Evolutionary conservation across 2,888 invertebrate species (phyloP).

Genomic region (Caenorhabditis japonica): DNA sequence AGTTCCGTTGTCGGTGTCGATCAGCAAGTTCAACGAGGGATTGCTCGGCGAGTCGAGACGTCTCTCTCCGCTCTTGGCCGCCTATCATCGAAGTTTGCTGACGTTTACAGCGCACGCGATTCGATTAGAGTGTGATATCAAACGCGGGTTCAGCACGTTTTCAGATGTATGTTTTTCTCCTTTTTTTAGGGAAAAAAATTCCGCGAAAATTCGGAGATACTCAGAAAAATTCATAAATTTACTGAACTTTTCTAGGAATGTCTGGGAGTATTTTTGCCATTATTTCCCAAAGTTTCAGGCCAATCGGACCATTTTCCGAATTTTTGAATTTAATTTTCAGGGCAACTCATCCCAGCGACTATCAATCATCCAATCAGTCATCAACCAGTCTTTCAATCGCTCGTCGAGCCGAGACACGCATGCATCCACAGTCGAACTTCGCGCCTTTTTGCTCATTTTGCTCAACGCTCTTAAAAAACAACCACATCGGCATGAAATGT

Average conservation of each 20-base stretch:
- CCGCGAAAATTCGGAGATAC: too few species aligned
- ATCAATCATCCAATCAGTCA: slow-evolving; percentile 68
- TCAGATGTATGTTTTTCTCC: slow-evolving; percentile 55
- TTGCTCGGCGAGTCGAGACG: slow-evolving; percentile 43
- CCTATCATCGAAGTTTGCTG: slow-evolving; percentile 74
- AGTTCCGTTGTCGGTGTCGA: slow-evolving; percentile 68
- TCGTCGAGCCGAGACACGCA: slow-evolving; percentile 70
- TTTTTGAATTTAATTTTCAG: slow-evolving; percentile 15
- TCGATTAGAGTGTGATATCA: slow-evolving; percentile 73
- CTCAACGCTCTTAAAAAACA: slow-evolving; percentile 83
- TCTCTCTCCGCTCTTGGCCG: slow-evolving; percentile 67
- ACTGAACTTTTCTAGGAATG: too few species aligned
- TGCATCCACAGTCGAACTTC: slow-evolving; percentile 82
- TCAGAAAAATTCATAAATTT: too few species aligned
- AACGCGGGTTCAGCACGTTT: slow-evolving; percentile 63
- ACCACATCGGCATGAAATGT: slow-evolving; percentile 83
- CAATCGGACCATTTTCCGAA: neutral
- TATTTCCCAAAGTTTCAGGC: too few species aligned
- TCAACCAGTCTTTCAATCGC: slow-evolving; percentile 56
- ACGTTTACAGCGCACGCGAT: slow-evolving; percentile 72
- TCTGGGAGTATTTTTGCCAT: too few species aligned
- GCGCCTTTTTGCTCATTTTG: slow-evolving; percentile 87
- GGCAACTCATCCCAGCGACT: slow-evolving; percentile 55
- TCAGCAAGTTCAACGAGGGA: slow-evolving; percentile 75
- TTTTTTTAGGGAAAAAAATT: neutral